These are phyloP conservation scores for Drosophila takahashii DNA, from an alignment of 1,140 invertebrate genomes.

Conservation along the genomic window DNA sequence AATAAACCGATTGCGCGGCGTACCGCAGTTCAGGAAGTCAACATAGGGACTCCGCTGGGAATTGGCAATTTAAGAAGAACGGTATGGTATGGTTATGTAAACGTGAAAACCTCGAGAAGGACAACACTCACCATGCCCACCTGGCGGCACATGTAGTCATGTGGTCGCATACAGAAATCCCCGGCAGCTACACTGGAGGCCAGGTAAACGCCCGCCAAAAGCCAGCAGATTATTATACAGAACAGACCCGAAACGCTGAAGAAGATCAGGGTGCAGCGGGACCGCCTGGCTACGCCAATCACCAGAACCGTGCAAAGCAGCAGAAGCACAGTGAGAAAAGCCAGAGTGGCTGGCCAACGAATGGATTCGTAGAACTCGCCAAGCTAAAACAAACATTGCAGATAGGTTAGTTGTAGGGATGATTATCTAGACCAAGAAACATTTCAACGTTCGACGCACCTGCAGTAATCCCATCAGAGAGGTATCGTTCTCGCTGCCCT, in stretches of 20 bases:
- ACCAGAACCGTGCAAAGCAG: constrained; percentile 92
- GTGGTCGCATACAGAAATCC: constrained; percentile 90
- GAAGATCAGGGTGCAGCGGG: constrained; percentile 92
- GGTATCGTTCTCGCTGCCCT: constrained; percentile 88
- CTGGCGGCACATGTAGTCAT: constrained; percentile 85
- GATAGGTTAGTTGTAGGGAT: not conserved
- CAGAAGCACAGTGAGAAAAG: constrained; percentile 90
- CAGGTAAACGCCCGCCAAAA: constrained; percentile 91
- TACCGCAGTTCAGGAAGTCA: constrained; percentile 83
- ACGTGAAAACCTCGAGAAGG: not conserved
- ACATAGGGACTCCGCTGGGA: constrained; percentile 79
- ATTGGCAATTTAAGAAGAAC: not conserved
- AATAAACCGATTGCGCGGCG: constrained; percentile 81
- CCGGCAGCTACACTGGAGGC: constrained; percentile 90
- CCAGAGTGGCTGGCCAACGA: constrained; percentile 93
- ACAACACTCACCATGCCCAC: constrained; percentile 77
- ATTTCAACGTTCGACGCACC: constrained; percentile 73
- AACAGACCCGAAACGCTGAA: constrained; percentile 91
- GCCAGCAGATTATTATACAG: constrained; percentile 92
- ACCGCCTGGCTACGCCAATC: constrained; percentile 92
- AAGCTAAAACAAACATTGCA: constrained; percentile 33
- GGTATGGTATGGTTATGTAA: not conserved
- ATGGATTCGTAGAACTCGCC: constrained; percentile 87
- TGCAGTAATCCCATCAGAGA: constrained; percentile 88
- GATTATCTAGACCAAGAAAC: too few relatives aligned